phyloP scores from a whole-genome alignment of 2,113 vertebrate genomes.

The Plecotus auritus region DNA sequence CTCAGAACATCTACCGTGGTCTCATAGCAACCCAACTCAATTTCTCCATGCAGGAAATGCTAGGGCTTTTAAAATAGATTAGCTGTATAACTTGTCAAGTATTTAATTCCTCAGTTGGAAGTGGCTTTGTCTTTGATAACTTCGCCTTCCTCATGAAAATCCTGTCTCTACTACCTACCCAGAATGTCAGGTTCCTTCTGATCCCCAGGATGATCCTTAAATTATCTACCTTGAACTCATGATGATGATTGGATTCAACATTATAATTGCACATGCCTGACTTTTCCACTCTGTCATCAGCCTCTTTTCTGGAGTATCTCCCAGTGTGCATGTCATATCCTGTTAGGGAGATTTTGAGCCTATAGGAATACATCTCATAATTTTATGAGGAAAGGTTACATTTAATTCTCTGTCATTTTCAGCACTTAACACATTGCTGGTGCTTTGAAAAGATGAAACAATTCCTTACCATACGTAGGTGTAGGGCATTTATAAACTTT shows the following conservation, averaged over 20 bases:
- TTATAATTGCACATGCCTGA: slow-evolving; percentile 13
- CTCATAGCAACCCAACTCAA: slow-evolving; percentile 1
- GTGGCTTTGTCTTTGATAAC: slow-evolving; percentile 47
- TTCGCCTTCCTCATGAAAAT: slow-evolving; percentile 33
- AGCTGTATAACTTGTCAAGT: not conserved
- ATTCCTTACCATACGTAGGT: not conserved
- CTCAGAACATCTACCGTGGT: not conserved
- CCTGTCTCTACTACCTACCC: not conserved
- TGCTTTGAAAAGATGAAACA: slow-evolving; percentile 7
- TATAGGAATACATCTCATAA: not conserved
- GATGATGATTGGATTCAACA: slow-evolving; percentile 43
- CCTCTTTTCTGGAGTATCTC: slow-evolving; percentile 34
- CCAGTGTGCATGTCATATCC: slow-evolving; percentile 23
- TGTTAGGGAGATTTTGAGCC: slow-evolving; percentile 40
- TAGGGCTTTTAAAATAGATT: not conserved
- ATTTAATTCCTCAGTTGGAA: not conserved
- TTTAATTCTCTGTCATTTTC: slow-evolving; percentile 48
- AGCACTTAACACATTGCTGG: not conserved
- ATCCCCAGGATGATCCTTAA: not conserved
- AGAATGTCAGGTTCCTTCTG: not conserved
- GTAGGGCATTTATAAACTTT: not conserved
- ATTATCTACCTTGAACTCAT: not conserved
- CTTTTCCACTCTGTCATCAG: slow-evolving; percentile 33
- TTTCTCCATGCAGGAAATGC: not conserved
- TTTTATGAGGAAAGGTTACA: slow-evolving; percentile 29